Evolutionary conservation across 2,888 invertebrate genomes (phyloP), one percentile per base, ranked within the genome.

Genomic region (Metacarcinus magister): DNA sequence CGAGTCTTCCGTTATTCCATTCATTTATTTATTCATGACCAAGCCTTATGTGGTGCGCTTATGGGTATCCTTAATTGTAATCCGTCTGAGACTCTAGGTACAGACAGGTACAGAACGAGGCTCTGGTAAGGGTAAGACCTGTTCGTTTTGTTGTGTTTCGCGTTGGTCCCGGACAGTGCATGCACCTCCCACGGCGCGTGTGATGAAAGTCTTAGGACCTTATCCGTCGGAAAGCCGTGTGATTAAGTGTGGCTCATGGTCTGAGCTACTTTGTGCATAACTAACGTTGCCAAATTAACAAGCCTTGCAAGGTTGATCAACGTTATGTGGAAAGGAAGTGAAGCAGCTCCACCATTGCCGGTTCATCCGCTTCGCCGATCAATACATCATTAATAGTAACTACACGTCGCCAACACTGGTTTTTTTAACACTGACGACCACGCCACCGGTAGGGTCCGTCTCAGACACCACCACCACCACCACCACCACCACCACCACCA

Each of bases 361-460:
- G 28, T 75, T 75, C 75, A 75, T 8, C 75, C 75, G 28, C 75
- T 75, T 28, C 32, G 39, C 19, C 87, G 87, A 87, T 87, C 87
- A 87, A 87, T 87, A 87, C 87, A 16, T 87, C 87, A 87, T 87
- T 87, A 87, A 39, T 16, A 13, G 32, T 32, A 87, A 87, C 87
- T 87, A 39, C 39, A 32, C 39, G 16, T 32, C 39, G 39, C 87
- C 87, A 87, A 0, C 87, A 87, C 87, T 32, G 87, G 87, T 39
- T 87, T 39, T 39, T 87, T 87, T 75, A 75, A 75, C 75, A 75
- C 75, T n/a, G 75, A 3, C 75, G 10, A 75, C 75, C 75, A 28
- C 19, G 16, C 32, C 87, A 39, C 87, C 87, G 28, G 75, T 28
- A 75, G 75, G 75, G 75, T 23, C 75, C 75, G 75, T 28, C 23